phyloP scores from a whole-genome alignment of 2,888 invertebrate genomes.

The Adelphocoris suturalis region DNA sequence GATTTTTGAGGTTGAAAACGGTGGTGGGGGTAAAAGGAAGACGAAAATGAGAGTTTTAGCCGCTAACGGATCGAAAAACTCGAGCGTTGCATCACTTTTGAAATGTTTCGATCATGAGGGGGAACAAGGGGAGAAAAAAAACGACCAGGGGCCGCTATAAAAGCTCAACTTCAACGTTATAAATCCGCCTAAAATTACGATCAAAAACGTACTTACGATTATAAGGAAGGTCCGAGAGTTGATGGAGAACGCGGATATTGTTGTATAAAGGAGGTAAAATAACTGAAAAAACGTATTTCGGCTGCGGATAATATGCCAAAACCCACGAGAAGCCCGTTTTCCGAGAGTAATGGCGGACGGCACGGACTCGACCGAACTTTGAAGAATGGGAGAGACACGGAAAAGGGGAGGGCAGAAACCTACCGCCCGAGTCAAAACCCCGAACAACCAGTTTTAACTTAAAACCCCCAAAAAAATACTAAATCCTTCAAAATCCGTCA shows the following conservation, averaged over 20 bases:
- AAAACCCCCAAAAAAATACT: neutral
- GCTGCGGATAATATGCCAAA: no score
- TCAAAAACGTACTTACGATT: neutral
- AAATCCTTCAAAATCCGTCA: neutral
- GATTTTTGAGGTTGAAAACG: neutral
- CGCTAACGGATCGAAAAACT: conserved; percentile 50
- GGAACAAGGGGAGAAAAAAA: neutral
- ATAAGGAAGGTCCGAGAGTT: neutral
- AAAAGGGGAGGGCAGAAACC: neutral
- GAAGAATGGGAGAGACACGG: neutral
- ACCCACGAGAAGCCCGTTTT: neutral
- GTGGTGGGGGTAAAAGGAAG: neutral
- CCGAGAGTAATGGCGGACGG: conserved; percentile 51
- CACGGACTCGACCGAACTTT: conserved; percentile 15
- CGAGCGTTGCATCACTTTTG: conserved; percentile 60
- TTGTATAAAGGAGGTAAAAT: no score
- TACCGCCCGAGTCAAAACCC: conserved; percentile 58
- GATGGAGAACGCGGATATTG: no score
- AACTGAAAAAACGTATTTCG: no score
- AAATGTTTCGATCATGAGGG: conserved; percentile 39
- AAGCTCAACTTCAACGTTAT: neutral
- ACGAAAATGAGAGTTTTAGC: neutral
- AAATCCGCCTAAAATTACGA: neutral
- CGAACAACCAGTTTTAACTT: neutral
- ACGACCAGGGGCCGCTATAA: neutral